Evolutionary conservation across 2,113 vertebrate genomes (phyloP).

Genomic region (Perognathus longimembris): DNA sequence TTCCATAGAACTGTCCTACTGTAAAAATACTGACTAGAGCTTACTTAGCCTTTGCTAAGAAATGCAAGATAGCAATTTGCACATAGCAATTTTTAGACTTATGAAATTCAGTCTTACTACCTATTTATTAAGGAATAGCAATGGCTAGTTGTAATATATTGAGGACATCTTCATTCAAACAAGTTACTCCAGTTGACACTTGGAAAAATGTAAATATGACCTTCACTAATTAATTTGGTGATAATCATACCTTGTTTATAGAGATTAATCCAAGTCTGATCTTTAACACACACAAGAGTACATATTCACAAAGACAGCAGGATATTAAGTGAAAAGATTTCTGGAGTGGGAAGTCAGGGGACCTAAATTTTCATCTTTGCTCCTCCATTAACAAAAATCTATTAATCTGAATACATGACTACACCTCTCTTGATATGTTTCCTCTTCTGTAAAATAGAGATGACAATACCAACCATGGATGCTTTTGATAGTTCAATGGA

Average conservation of each 20-base stretch:
- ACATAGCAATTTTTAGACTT: neutral
- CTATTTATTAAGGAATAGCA: neutral
- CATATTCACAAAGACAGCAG: constrained; percentile 6
- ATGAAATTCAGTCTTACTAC: constrained; percentile 27
- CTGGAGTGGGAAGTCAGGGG: neutral
- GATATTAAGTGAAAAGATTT: neutral
- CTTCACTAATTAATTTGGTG: constrained; percentile 74
- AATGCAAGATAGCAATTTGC: constrained; percentile 56
- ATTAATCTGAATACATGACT: neutral
- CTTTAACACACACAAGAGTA: constrained; percentile 51
- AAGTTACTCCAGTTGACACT: constrained; percentile 52
- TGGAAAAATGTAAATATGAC: constrained; percentile 64
- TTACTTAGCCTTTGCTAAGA: constrained; percentile 64
- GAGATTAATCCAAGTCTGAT: constrained; percentile 72
- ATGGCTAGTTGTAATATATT: constrained; percentile 13
- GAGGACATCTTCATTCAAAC: constrained; percentile 59
- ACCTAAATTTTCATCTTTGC: neutral
- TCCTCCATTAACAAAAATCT: constrained; percentile 1
- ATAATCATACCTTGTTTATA: constrained; percentile 68
- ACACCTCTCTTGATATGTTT: neutral
- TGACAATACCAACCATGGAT: neutral
- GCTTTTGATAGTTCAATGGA: neutral
- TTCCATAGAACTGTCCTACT: constrained; percentile 54
- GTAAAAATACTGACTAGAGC: constrained; percentile 57
- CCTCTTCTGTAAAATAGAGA: neutral